These are phyloP conservation scores for Tetraodon nigroviridis DNA, from an alignment of 2,113 vertebrate species.

Conservation along the genomic window DNA sequence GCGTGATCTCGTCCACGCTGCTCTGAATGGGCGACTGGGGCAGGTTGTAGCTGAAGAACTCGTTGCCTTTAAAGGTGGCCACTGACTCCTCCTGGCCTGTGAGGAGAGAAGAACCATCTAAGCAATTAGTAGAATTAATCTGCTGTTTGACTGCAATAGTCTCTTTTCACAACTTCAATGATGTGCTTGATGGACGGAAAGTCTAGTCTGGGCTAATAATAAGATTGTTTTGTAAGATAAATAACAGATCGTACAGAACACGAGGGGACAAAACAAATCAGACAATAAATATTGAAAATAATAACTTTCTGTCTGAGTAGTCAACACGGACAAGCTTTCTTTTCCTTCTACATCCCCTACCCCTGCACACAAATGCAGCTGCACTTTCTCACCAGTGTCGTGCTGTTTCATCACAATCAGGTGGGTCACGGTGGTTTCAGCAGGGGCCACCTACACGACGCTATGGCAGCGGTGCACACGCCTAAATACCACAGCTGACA, in stretches of 20 bases:
- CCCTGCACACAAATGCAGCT: constrained; percentile 3
- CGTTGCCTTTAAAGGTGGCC: constrained; percentile 90
- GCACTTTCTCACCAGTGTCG: background rate
- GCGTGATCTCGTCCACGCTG: constrained; percentile 93
- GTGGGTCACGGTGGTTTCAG: background rate
- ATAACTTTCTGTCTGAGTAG: background rate
- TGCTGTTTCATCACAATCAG: background rate
- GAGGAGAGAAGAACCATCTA: constrained; percentile 40
- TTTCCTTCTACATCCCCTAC: background rate
- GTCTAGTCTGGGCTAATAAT: background rate
- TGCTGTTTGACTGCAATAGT: constrained; percentile 4
- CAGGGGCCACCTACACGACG: background rate
- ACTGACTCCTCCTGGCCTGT: constrained; percentile 89
- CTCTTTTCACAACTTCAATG: constrained; percentile 1
- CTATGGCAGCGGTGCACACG: background rate
- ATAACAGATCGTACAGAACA: background rate
- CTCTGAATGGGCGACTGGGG: constrained; percentile 94
- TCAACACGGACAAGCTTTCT: background rate
- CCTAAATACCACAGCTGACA: too few species aligned
- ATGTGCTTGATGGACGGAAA: background rate
- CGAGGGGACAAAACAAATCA: background rate
- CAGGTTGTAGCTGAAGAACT: constrained; percentile 98
- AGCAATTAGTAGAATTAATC: constrained; percentile 10
- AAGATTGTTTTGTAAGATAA: background rate
- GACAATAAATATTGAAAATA: background rate